Evolutionary conservation across 2,113 vertebrate genomes (phyloP).

Genomic region (Gallinago jamesoni): DNA sequence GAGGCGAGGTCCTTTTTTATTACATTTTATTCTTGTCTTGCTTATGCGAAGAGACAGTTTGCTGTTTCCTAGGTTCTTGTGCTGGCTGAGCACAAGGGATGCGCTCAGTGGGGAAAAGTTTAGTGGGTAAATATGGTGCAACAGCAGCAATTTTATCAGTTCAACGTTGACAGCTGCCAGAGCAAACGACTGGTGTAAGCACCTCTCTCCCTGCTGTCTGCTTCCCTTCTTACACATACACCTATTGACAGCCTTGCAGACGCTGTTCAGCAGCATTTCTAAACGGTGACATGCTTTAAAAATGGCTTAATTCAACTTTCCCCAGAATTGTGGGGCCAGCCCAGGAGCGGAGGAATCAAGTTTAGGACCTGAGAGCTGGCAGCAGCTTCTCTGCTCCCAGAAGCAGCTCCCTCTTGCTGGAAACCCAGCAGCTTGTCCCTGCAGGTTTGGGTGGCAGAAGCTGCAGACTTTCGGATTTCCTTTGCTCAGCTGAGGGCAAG

Average conservation of each 20-base stretch:
- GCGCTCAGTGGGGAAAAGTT: not conserved
- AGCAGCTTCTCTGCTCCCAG: not conserved
- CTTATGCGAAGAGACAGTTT: not conserved
- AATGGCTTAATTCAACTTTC: not conserved
- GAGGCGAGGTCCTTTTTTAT: not conserved
- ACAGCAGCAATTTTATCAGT: not conserved
- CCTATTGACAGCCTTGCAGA: not conserved
- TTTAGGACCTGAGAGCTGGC: not conserved
- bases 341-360: not conserved
- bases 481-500: conserved; percentile 1
- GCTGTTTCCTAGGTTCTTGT: not conserved
- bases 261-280: not conserved
- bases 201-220: not conserved
- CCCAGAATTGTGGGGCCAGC: not conserved
- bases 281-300: not conserved
- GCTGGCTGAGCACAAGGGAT: not conserved
- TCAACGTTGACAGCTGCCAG: not conserved
- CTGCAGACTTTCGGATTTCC: not conserved
- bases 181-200: not conserved
- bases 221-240: fast-evolving
- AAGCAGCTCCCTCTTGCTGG: not conserved
- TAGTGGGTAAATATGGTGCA: not conserved
- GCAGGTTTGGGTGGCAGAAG: not conserved
- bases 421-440: not conserved
- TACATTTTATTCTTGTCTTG: not conserved